Conservation (phyloP, 2,797 vertebrate genomes). For the Podarcis siculus region DNA sequence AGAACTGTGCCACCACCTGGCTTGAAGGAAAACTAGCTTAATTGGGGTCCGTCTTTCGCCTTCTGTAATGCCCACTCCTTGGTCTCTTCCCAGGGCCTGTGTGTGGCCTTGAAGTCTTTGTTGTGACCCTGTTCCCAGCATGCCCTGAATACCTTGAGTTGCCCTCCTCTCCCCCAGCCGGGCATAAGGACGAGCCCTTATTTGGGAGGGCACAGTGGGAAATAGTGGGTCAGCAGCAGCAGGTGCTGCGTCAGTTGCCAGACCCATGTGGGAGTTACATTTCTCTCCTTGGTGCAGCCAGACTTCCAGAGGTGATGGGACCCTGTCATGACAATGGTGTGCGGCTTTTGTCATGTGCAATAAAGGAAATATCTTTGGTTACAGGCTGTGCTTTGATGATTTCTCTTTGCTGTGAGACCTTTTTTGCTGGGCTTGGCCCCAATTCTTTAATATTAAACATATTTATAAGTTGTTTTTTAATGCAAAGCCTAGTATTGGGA, state of each 20-base stretch:
- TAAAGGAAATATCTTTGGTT: conserved; percentile 21
- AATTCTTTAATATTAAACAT: too few relatives aligned
- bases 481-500: neutral
- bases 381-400: neutral
- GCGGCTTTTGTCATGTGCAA: neutral
- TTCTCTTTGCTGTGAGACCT: neutral
- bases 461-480: neutral
- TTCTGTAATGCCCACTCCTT: too few relatives aligned
- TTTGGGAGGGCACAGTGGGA: too few relatives aligned
- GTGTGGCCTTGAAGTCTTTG: neutral
- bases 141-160: neutral
- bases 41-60: too few relatives aligned
- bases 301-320: neutral
- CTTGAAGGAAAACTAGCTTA: too few relatives aligned
- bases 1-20: neutral
- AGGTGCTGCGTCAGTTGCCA: too few relatives aligned
- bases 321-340: neutral
- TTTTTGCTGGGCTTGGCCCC: too few relatives aligned
- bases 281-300: neutral
- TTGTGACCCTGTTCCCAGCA: neutral
- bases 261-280: too few relatives aligned
- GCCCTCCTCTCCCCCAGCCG: too few relatives aligned
- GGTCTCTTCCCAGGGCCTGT: neutral
- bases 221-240: too few relatives aligned
- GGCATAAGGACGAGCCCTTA: neutral